Evolutionary conservation across 2,113 vertebrate genomes (phyloP).

Genomic region (Oncorhynchus gorbuscha): DNA sequence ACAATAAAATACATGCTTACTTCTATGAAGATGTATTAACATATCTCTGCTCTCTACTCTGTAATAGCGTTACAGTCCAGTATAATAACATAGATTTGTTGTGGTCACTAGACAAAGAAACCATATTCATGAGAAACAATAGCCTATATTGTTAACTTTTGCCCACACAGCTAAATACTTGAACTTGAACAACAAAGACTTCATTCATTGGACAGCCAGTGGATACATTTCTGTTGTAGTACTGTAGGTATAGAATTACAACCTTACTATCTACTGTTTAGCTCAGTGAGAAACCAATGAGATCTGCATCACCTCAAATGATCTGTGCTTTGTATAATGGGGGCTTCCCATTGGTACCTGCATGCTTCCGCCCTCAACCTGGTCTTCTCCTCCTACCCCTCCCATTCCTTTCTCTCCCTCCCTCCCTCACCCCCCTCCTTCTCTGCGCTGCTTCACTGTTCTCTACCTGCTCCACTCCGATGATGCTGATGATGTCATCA

Average conservation of each 20-base stretch:
- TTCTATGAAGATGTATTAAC: too few relatives aligned
- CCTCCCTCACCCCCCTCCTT: neutral
- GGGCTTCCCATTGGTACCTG: neutral
- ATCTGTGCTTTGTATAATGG: neutral
- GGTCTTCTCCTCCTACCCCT: neutral
- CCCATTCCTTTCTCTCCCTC: neutral
- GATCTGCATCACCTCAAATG: neutral
- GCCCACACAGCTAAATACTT: constrained; percentile 7
- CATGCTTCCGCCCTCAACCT: neutral
- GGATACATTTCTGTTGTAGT: too few relatives aligned
- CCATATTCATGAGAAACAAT: constrained; percentile 1
- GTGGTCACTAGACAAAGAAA: neutral
- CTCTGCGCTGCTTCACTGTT: constrained; percentile 23
- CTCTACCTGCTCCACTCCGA: constrained; percentile 1
- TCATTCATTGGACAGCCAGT: neutral
- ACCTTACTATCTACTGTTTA: neutral
- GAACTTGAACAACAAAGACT: constrained; percentile 14
- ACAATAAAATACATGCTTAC: too few relatives aligned
- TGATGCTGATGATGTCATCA: constrained; percentile 69
- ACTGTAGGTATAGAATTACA: neutral
- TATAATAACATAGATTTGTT: neutral
- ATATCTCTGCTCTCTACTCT: too few relatives aligned
- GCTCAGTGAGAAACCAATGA: neutral
- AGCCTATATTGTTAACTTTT: neutral
- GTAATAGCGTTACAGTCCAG: neutral